phyloP scores from a whole-genome alignment of 2,113 vertebrate species.

The Andinoacara biseriatus region DNA sequence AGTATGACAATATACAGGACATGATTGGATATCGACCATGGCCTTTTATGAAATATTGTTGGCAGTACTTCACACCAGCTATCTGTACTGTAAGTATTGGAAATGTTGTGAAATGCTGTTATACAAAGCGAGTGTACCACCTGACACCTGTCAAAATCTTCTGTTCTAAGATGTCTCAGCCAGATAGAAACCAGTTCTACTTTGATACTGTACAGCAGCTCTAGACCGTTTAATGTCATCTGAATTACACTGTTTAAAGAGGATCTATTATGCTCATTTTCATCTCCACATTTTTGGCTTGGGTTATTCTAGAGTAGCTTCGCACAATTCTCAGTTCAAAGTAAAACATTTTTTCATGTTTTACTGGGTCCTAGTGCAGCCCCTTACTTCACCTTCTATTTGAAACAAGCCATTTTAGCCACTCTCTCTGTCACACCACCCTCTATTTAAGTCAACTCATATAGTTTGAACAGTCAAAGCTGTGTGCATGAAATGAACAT shows the following conservation, averaged over 20 bases:
- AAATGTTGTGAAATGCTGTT: not conserved
- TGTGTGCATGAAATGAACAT: not conserved
- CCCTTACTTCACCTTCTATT: not conserved
- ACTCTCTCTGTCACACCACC: not conserved
- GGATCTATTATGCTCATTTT: not conserved
- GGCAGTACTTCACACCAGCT: constrained; percentile 88
- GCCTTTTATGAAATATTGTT: constrained; percentile 91
- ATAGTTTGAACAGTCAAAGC: not conserved
- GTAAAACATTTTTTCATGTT: not conserved
- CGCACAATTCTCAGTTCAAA: not conserved
- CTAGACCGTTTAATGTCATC: not conserved
- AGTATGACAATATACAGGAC: constrained; percentile 91
- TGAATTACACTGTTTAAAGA: not conserved
- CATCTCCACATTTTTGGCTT: not conserved
- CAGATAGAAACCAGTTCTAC: constrained; percentile 17
- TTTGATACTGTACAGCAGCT: not conserved
- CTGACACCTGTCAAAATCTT: constrained; percentile 37
- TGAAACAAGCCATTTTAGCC: not conserved
- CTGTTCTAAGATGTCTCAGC: constrained; percentile 22
- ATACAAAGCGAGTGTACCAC: not conserved
- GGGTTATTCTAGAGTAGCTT: not conserved
- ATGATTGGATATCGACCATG: constrained; percentile 94
- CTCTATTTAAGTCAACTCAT: not conserved
- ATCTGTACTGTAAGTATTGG: constrained; percentile 86
- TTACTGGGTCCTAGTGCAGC: not conserved